These are phyloP conservation scores for Pomacea canaliculata DNA, from an alignment of 2,888 invertebrate species.

Conservation along the genomic window DNA sequence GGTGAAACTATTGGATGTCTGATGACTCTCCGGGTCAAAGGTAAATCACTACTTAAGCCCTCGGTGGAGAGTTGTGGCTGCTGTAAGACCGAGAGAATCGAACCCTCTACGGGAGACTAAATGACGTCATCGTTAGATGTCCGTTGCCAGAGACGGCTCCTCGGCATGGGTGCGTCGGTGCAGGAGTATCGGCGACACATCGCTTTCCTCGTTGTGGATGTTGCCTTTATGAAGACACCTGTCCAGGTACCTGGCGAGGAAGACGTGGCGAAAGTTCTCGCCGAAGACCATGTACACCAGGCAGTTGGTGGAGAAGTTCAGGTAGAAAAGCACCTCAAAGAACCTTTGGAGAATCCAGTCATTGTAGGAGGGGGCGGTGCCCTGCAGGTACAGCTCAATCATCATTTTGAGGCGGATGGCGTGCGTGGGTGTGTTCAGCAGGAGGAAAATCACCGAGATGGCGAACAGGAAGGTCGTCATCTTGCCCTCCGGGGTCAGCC, in stretches of 20 bases:
- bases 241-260: conserved; percentile 11
- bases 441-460: conserved; percentile 30
- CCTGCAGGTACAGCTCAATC: conserved; percentile 15
- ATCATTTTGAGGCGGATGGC: conserved; percentile 26
- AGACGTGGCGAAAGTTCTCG: conserved; percentile 29
- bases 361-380: neutral
- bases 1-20: too few species aligned
- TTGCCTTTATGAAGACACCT: neutral
- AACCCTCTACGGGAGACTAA: too few species aligned
- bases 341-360: conserved; percentile 30
- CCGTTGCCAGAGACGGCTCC: too few species aligned
- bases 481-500: conserved; percentile 24
- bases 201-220: neutral
- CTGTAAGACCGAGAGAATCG: too few species aligned
- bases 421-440: conserved; percentile 27
- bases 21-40: too few species aligned
- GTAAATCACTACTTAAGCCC: too few species aligned
- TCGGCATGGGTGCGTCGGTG: too few species aligned
- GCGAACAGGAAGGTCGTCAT: conserved; percentile 32
- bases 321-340: conserved; percentile 34
- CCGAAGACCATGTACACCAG: conserved; percentile 31
- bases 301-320: conserved; percentile 36
- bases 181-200: too few species aligned
- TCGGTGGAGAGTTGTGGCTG: too few species aligned
- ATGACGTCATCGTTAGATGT: too few species aligned